Base-by-base conservation (phyloP, 2,888 invertebrate genomes). In the Metacarcinus magister region DNA sequence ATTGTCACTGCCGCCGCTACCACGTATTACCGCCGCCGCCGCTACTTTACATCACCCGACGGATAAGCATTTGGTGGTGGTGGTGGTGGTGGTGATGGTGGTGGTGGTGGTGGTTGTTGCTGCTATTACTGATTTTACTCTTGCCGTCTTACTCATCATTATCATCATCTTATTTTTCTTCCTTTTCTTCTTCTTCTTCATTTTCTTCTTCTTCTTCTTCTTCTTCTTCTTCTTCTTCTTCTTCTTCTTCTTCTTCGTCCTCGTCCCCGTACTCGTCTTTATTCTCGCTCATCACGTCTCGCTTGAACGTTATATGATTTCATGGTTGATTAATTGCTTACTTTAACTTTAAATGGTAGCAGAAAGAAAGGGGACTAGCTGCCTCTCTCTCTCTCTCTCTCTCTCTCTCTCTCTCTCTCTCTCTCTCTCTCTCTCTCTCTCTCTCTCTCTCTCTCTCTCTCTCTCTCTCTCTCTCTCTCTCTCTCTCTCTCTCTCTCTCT, bases 1-100 rank as follows among this genome's bases (percentile, higher is more conserved):
- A 19, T 67, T 67, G 67, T 67, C 23, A 67, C 19, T 67, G n/a
- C 19, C 67, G 67, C 67, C 67, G 19, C 67, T 16, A 16, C 19
- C 19, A 5, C 67, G 23, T 0, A 54, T 54, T 16, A 16, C 8
- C 54, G 54, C 54, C 54, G 54, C 54, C 54, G 54, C 54, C 54
- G 54, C 54, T 16, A 16, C 54, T 10, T 54, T 19, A 67, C 67
- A 67, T 67, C 19, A 67, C 16, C 46, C 2, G 91, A 23, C 23
- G 32, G 91, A 91, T 43, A 46, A 32, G n/a, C 23, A 4, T 32
- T 10, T 44, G 10, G 44, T 43, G 39, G 90, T 39, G 87, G 44
- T 90, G 90, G 90, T 90, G 90, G 44, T 43, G 19, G 44, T 90
- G 90, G n/a, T 91, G 91, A 46, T 44, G 23, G 91, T 91, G 46